phyloP scores from a whole-genome alignment of 2,888 invertebrate genomes.

The Poecilus cupreus region DNA sequence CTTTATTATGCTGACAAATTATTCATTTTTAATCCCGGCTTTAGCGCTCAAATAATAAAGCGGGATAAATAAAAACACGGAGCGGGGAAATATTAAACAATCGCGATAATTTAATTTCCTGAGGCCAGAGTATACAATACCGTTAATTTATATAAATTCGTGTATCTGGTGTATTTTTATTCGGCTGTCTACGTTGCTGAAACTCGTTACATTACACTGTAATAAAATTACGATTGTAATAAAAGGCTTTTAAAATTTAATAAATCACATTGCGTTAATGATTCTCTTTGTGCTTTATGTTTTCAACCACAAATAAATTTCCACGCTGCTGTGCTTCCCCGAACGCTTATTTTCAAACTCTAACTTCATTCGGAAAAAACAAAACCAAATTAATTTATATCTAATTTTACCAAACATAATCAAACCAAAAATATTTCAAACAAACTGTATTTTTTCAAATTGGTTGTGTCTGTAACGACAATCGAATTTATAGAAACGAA shows the following conservation, averaged over 20 bases:
- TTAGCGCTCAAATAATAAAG: not conserved
- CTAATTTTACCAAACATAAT: no score
- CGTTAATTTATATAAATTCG: slow-evolving; percentile 50
- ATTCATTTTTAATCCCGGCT: slow-evolving; percentile 53
- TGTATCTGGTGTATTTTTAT: slow-evolving; percentile 50
- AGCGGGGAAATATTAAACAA: slow-evolving; percentile 27
- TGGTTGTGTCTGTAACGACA: no score
- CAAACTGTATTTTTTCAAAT: no score
- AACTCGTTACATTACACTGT: slow-evolving; percentile 57
- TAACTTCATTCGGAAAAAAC: not conserved
- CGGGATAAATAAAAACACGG: not conserved
- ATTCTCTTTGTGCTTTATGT: slow-evolving; percentile 58
- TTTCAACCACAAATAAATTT: slow-evolving; percentile 58
- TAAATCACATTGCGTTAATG: slow-evolving; percentile 60
- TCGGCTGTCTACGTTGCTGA: slow-evolving; percentile 20
- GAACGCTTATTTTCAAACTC: not conserved
- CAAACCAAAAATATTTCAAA: no score
- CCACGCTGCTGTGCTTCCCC: not conserved
- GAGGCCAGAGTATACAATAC: slow-evolving; percentile 9
- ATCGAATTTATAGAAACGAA: no score
- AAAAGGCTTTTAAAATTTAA: slow-evolving; percentile 60
- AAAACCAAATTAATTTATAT: not conserved
- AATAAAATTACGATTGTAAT: slow-evolving; percentile 60
- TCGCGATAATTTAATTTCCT: slow-evolving; percentile 49
- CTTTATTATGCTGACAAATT: slow-evolving; percentile 50